Conservation (phyloP, 2,113 vertebrate genomes). For the Lethenteron reissneri region DNA sequence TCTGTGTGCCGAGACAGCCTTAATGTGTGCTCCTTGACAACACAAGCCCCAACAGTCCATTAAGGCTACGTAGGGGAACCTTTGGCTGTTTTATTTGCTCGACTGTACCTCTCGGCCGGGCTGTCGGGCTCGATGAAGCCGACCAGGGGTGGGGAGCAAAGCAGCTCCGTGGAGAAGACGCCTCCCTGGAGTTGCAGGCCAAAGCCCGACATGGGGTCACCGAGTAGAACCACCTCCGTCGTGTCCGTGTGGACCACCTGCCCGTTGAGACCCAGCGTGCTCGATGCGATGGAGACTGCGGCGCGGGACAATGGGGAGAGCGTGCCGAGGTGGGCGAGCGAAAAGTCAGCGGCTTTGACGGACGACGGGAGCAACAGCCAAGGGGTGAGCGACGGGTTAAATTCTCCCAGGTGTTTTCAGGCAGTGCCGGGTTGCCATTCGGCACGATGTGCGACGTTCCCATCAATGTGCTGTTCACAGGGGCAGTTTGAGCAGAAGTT, state of each 20-base stretch:
- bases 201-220: constrained; percentile 71
- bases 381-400: too few species aligned
- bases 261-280: constrained; percentile 73
- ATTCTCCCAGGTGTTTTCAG: too few species aligned
- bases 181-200: constrained; percentile 93
- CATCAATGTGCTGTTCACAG: too few species aligned
- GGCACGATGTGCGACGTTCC: too few species aligned
- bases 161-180: constrained; percentile 79
- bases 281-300: constrained; percentile 70
- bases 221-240: constrained; percentile 61
- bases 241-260: constrained; percentile 96
- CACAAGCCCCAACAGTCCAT: too few species aligned
- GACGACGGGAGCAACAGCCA: too few species aligned
- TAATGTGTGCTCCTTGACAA: too few species aligned
- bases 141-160: constrained; percentile 88
- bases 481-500: too few species aligned
- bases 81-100: too few species aligned
- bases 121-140: constrained; percentile 93
- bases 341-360: neutral
- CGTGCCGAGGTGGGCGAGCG: neutral
- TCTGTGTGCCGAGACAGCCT: too few species aligned
- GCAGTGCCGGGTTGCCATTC: too few species aligned
- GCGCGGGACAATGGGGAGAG: constrained; percentile 18
- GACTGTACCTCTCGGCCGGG: constrained; percentile 57
- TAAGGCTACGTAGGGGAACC: too few species aligned